A percentile compares a stretch with the other conserved stretches of the same genome.
These are phyloP conservation scores for Chiloscyllium punctatum DNA, from an alignment of 2,797 vertebrate species.

Conservation along the genomic window DNA sequence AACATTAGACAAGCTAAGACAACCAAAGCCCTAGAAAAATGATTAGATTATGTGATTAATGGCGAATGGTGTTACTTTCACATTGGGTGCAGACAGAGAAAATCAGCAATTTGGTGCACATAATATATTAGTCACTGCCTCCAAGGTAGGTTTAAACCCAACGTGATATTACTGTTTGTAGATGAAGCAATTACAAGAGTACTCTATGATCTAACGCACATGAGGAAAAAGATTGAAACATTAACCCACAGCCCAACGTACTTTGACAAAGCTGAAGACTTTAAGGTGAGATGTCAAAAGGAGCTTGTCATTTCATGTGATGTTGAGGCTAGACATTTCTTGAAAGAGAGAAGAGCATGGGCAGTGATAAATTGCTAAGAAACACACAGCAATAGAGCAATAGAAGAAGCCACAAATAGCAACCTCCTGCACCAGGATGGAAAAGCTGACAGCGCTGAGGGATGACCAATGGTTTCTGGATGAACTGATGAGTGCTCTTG, in stretches of 20 bases:
- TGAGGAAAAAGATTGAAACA: background rate
- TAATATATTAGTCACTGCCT: background rate
- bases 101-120: background rate
- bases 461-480: background rate
- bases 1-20: background rate
- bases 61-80: background rate
- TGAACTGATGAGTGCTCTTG: constrained; percentile 8
- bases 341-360: background rate
- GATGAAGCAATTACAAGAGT: background rate
- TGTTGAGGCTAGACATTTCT: background rate
- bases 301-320: constrained; percentile 3
- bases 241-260: background rate
- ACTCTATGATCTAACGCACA: background rate
- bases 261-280: constrained; percentile 15
- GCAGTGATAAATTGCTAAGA: background rate
- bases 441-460: constrained; percentile 1
- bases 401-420: constrained; percentile 13
- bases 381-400: background rate
- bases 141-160: background rate
- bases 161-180: background rate
- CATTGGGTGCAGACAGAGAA: background rate
- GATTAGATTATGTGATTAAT: background rate
- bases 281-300: constrained; percentile 1
- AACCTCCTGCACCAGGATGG: constrained; percentile 13
- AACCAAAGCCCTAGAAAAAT: background rate